Conservation (phyloP, 1,140 invertebrate species). For the Lerema accius region DNA sequence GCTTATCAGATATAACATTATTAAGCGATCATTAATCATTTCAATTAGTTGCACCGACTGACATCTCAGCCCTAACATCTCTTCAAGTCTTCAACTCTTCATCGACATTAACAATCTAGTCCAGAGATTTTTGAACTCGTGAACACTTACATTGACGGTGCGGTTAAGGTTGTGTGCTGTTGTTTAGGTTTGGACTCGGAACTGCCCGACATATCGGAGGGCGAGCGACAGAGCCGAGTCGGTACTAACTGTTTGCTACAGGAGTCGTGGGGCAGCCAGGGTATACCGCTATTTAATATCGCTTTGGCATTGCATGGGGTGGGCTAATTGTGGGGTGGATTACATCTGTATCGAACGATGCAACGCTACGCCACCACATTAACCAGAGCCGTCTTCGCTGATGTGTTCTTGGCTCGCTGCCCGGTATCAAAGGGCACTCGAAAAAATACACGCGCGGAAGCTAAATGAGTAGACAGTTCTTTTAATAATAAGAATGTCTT, state of each 20-base stretch:
- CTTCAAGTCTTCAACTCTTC: constrained; percentile 8
- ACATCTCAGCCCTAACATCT: constrained; percentile 26
- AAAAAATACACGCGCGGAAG: constrained; percentile 7
- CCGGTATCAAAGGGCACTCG: constrained; percentile 3
- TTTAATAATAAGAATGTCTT: neutral
- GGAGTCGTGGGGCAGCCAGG: constrained; percentile 69
- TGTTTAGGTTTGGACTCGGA: constrained; percentile 77
- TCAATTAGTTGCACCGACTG: neutral
- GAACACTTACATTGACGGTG: constrained; percentile 27
- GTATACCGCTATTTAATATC: constrained; percentile 49
- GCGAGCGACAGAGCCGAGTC: constrained; percentile 58
- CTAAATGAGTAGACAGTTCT: neutral
- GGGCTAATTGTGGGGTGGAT: constrained; percentile 37
- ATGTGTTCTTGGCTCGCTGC: constrained; percentile 6
- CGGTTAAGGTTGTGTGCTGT: constrained; percentile 54
- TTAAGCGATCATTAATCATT: neutral
- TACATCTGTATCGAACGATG: constrained; percentile 15
- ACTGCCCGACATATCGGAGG: constrained; percentile 72
- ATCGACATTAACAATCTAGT: constrained; percentile 38
- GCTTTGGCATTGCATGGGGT: constrained; percentile 64
- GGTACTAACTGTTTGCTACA: constrained; percentile 70
- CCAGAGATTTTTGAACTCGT: constrained; percentile 59
- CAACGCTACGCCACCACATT: constrained; percentile 3
- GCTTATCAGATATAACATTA: constrained; percentile 6
- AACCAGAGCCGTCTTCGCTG: constrained; percentile 24